Conservation (phyloP, 1,140 invertebrate species). For the Lordiphosa stackelbergi region DNA sequence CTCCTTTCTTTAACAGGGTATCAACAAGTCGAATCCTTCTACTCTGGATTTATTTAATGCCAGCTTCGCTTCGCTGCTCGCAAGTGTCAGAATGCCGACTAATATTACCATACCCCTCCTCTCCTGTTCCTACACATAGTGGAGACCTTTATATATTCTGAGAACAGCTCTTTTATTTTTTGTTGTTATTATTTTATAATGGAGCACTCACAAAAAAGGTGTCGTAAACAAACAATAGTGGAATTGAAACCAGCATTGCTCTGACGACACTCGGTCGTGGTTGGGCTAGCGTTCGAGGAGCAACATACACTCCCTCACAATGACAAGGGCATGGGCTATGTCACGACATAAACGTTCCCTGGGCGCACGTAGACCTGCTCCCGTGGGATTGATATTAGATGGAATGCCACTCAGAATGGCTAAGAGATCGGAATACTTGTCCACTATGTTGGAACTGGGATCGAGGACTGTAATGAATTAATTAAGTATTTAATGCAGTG, state of each 20-base stretch:
- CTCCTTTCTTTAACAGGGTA: slow-evolving; percentile 6
- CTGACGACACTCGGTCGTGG: slow-evolving; percentile 31
- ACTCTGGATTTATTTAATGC: neutral
- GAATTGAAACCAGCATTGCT: slow-evolving; percentile 12
- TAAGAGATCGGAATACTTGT: slow-evolving; percentile 38
- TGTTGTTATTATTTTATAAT: slow-evolving; percentile 25
- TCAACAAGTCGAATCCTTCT: neutral
- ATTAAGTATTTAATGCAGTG: neutral
- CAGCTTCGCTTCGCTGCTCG: slow-evolving; percentile 34
- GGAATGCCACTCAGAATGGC: slow-evolving; percentile 29
- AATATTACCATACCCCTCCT: slow-evolving; percentile 5
- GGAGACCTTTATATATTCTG: no score
- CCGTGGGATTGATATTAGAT: slow-evolving; percentile 28
- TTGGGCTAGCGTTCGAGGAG: slow-evolving; percentile 29
- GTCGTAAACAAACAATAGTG: slow-evolving; percentile 1
- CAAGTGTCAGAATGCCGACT: slow-evolving; percentile 42
- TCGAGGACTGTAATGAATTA: slow-evolving; percentile 18
- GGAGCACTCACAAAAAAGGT: slow-evolving; percentile 18
- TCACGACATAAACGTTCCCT: slow-evolving; percentile 53
- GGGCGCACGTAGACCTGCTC: slow-evolving; percentile 36
- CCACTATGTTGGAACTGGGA: slow-evolving; percentile 25
- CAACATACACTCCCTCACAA: slow-evolving; percentile 36
- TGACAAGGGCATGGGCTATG: slow-evolving; percentile 48
- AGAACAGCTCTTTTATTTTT: slow-evolving; percentile 22
- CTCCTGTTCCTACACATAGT: no score